Percentiles rank a stretch among this genome's conserved stretches.
Conservation (phyloP, 2,888 invertebrate species). For the Ennomos erosarius region DNA sequence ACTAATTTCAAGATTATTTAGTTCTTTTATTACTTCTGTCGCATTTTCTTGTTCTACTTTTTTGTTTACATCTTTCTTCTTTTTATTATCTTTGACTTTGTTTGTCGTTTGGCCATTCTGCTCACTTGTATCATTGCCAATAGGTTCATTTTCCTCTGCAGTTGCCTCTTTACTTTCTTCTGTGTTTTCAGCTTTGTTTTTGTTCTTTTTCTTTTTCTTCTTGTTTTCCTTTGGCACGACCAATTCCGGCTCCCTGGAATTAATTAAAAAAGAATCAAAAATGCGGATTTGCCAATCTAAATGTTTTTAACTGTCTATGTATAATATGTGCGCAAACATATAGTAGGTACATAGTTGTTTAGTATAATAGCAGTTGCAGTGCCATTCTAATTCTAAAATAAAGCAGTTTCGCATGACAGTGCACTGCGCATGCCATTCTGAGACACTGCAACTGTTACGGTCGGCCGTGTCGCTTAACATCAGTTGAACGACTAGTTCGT, state of each 20-base stretch:
- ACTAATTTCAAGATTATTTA: slow-evolving; percentile 18
- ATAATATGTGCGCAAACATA: not conserved
- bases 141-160: slow-evolving; percentile 26
- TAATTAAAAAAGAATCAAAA: not conserved
- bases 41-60: slow-evolving; percentile 23
- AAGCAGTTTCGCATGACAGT: too few species aligned
- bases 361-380: too few species aligned
- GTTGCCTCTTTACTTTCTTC: slow-evolving; percentile 18
- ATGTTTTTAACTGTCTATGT: not conserved
- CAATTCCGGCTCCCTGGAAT: slow-evolving; percentile 70
- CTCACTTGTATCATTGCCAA: slow-evolving; percentile 31
- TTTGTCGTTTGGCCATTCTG: slow-evolving; percentile 27
- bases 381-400: too few species aligned
- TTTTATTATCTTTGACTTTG: slow-evolving; percentile 29
- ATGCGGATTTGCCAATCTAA: not conserved
- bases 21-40: slow-evolving; percentile 31
- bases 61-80: slow-evolving; percentile 42
- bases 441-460: too few species aligned
- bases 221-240: slow-evolving; percentile 61
- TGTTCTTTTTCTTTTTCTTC: slow-evolving; percentile 59
- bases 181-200: not conserved
- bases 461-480: too few species aligned
- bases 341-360: too few species aligned
- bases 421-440: too few species aligned
- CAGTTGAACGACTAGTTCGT: too few species aligned